These are phyloP conservation scores for Spongilla lacustris DNA, from an alignment of 37 sponge, comb jelly and placozoan species.

Conservation along the genomic window DNA sequence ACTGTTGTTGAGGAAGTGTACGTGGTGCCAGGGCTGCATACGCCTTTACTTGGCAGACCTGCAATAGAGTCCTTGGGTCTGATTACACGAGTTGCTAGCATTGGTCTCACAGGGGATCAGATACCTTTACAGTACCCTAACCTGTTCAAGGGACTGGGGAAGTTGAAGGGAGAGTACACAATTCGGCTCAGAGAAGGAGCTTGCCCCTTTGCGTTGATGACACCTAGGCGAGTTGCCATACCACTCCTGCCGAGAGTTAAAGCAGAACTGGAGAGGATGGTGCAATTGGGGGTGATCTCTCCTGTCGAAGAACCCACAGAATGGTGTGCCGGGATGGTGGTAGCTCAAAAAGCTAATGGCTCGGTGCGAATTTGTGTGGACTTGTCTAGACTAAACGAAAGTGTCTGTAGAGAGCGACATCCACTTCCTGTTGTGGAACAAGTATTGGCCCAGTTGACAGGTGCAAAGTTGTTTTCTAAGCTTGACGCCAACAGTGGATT, in stretches of 20 bases:
- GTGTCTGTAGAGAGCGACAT: conserved; percentile 49
- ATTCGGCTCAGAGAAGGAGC: conserved; percentile 31
- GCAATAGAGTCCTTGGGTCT: conserved; percentile 34
- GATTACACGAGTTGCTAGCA: background rate
- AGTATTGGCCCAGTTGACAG: conserved; percentile 29
- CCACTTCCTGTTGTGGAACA: conserved; percentile 61
- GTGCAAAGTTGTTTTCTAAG: conserved; percentile 47
- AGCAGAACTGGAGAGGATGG: conserved; percentile 41
- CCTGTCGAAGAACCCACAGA: conserved; percentile 39
- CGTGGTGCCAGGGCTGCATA: conserved; percentile 14
- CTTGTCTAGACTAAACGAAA: conserved; percentile 47
- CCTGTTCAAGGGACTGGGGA: conserved; percentile 47
- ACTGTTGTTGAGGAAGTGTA: conserved; percentile 5
- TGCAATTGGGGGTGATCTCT: conserved; percentile 37
- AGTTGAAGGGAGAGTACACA: conserved; percentile 30
- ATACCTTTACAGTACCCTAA: conserved; percentile 17
- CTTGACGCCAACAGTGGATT: conserved; percentile 60
- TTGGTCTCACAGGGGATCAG: background rate
- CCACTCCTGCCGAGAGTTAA: conserved; percentile 35
- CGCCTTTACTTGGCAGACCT: conserved; percentile 37
- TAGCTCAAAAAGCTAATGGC: conserved; percentile 36
- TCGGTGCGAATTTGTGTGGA: conserved; percentile 59
- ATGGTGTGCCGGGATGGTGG: conserved; percentile 63
- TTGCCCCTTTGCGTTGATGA: conserved; percentile 20
- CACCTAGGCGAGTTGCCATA: conserved; percentile 48